These are phyloP conservation scores for Lycaon pictus DNA, from an alignment of 2,113 vertebrate genomes.

Conservation along the genomic window DNA sequence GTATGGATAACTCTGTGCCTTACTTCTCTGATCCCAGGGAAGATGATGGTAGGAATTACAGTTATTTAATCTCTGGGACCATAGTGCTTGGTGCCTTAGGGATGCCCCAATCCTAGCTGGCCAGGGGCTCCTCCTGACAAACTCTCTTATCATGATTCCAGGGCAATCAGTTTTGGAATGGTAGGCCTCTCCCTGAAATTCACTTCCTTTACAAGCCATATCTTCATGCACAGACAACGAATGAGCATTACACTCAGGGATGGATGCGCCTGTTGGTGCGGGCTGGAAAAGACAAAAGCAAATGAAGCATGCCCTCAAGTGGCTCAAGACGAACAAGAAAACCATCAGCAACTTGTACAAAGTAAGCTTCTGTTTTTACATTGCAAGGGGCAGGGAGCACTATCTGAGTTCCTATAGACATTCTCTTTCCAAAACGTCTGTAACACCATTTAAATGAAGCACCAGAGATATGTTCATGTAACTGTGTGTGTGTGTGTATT, in stretches of 20 bases:
- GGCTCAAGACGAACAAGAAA: not conserved
- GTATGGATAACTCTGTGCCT: not conserved
- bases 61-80: not conserved
- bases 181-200: not conserved
- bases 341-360: not conserved
- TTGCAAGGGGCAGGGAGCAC: not conserved
- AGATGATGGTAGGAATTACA: not conserved
- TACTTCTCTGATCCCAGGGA: not conserved
- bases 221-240: not conserved
- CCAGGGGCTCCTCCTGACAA: not conserved
- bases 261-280: not conserved
- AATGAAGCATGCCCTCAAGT: constrained; percentile 56
- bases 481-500: not conserved
- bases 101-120: not conserved
- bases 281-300: not conserved
- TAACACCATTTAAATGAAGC: not conserved
- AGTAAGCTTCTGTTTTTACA: constrained; percentile 25
- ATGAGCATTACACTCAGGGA: not conserved
- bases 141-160: not conserved
- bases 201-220: not conserved
- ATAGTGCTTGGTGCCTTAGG: not conserved
- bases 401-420: not conserved
- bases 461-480: not conserved
- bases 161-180: not conserved
- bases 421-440: not conserved